phyloP scores from a whole-genome alignment of 1,140 invertebrate species.

The Drosophila micromelanica region DNA sequence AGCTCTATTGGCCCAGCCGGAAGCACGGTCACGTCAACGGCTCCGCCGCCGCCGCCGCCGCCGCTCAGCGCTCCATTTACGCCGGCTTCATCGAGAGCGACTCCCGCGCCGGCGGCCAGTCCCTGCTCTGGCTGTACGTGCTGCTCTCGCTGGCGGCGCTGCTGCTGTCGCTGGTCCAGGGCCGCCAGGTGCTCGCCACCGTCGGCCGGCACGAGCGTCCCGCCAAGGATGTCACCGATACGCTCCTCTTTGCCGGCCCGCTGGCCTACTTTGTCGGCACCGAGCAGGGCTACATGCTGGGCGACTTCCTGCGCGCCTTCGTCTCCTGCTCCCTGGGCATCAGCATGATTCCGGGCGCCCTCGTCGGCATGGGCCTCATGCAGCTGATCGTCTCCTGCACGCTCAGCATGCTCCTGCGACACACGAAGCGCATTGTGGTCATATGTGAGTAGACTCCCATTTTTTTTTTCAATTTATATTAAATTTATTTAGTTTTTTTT shows the following conservation, averaged over 20 bases:
- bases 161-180: conserved; percentile 85
- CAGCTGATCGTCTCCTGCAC: conserved; percentile 88
- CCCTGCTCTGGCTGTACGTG: conserved; percentile 86
- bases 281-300: conserved; percentile 89
- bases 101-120: conserved; percentile 82
- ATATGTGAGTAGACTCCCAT: conserved; percentile 85
- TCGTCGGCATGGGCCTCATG: conserved; percentile 87
- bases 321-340: conserved; percentile 87
- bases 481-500: too few species aligned
- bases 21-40: too few species aligned
- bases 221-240: conserved; percentile 74
- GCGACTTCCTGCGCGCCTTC: conserved; percentile 87
- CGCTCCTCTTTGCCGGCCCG: conserved; percentile 87
- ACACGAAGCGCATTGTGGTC: conserved; percentile 87
- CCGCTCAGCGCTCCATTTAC: conserved; percentile 50
- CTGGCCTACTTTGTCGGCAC: conserved; percentile 88
- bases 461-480: too few species aligned
- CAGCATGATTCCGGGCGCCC: conserved; percentile 86
- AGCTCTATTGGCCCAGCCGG: conserved; percentile 24
- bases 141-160: conserved; percentile 85
- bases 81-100: conserved; percentile 66
- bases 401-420: conserved; percentile 88
- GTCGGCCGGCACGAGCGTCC: conserved; percentile 39
- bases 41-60: background rate
- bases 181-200: conserved; percentile 78